Percentiles rank a stretch among this genome's conserved stretches.
Evolutionary conservation across 1,140 invertebrate genomes (phyloP).

Genomic region (Muscidifurax raptorellus): DNA sequence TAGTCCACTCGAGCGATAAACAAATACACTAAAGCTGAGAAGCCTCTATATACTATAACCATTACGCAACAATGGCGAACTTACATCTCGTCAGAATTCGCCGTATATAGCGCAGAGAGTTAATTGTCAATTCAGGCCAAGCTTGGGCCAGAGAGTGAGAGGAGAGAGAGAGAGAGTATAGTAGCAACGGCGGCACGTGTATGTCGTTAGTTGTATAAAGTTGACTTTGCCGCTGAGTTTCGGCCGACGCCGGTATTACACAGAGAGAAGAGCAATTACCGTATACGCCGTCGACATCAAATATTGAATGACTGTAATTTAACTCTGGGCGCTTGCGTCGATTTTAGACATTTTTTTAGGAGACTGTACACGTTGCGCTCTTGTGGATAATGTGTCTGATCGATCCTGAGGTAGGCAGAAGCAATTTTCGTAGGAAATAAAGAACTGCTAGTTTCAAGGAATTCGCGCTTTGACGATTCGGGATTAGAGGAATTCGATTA

Average conservation of each 20-base stretch:
- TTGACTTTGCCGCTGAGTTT: background rate
- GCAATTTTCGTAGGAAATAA: too few relatives aligned
- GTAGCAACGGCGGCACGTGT: background rate
- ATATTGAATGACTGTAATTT: background rate
- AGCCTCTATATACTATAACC: background rate
- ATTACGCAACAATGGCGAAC: background rate
- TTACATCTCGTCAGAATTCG: background rate
- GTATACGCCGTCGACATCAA: background rate
- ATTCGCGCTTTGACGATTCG: background rate
- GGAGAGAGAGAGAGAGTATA: background rate
- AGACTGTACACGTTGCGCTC: background rate
- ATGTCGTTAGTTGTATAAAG: background rate
- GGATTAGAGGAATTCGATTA: background rate
- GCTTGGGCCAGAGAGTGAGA: background rate
- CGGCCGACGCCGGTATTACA: background rate
- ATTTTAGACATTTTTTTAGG: background rate
- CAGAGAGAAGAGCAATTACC: background rate
- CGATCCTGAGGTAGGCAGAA: background rate
- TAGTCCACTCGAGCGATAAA: background rate
- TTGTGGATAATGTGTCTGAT: background rate
- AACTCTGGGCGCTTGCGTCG: background rate
- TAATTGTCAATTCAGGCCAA: constrained; percentile 37
- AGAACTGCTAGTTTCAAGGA: background rate
- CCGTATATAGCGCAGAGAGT: background rate
- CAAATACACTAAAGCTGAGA: background rate